phyloP scores from a whole-genome alignment of 1,140 invertebrate genomes.

The Goniozus legneri region DNA sequence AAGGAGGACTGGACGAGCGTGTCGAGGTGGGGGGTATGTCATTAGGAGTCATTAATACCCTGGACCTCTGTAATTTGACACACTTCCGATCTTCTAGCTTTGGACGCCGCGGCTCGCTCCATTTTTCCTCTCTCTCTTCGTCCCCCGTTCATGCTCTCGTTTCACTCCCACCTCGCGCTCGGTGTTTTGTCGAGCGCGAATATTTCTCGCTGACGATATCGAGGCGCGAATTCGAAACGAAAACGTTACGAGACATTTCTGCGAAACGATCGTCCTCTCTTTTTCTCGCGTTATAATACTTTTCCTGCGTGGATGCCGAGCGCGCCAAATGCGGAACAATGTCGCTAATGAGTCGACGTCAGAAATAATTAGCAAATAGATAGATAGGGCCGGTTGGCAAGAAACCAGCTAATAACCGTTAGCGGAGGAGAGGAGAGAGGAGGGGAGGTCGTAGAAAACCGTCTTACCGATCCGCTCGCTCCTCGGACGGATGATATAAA shows the following conservation, averaged over 20 bases:
- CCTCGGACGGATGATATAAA: no score
- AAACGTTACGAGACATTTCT: neutral
- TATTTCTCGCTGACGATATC: neutral
- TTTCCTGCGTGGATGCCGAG: no score
- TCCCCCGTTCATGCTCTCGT: neutral
- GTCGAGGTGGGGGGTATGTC: conserved; percentile 39
- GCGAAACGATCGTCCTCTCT: no score
- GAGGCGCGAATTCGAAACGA: neutral
- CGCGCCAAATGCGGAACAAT: no score
- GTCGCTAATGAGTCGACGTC: no score
- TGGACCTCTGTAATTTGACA: conserved; percentile 53
- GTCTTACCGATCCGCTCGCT: no score
- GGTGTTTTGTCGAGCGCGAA: neutral
- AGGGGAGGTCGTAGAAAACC: no score
- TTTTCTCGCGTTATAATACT: no score
- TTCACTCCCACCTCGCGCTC: neutral
- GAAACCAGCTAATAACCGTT: no score
- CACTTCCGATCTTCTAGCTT: conserved; percentile 50
- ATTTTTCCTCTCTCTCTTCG: conserved; percentile 22
- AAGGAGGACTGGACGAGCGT: conserved; percentile 1
- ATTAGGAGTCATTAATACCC: conserved; percentile 50
- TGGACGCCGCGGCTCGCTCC: conserved; percentile 27
- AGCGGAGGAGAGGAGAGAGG: no score
- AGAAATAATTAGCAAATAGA: no score
- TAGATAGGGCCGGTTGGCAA: no score